Conservation (phyloP, 2,888 invertebrate species). For the Cyrtodaria siliqua region DNA sequence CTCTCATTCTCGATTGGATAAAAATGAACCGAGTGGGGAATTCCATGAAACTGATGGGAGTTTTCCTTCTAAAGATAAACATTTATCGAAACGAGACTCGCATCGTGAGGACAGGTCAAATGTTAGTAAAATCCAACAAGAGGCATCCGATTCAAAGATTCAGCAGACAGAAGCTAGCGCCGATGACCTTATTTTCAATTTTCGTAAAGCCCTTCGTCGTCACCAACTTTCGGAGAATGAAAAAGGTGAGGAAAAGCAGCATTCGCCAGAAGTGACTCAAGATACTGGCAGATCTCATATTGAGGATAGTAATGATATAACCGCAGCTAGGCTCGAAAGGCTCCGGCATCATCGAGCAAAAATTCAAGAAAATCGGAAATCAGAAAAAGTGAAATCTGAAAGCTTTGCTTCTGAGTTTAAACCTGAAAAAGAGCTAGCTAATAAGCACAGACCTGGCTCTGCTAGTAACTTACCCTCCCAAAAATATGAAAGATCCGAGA, state of each 20-base stretch:
- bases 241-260: slow-evolving; percentile 22
- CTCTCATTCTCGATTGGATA: slow-evolving; percentile 27
- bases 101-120: slow-evolving; percentile 31
- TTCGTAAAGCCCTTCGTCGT: slow-evolving; percentile 64
- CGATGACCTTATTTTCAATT: slow-evolving; percentile 57
- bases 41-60: slow-evolving; percentile 4
- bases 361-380: slow-evolving; percentile 46
- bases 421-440: not conserved
- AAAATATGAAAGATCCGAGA: slow-evolving; percentile 19
- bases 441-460: slow-evolving; percentile 15
- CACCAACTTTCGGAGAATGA: slow-evolving; percentile 61
- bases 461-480: slow-evolving; percentile 26
- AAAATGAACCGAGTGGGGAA: slow-evolving; percentile 19
- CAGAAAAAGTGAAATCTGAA: slow-evolving; percentile 36
- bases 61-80: not conserved
- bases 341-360: slow-evolving; percentile 54
- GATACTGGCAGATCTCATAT: too few species aligned
- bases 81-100: slow-evolving; percentile 15
- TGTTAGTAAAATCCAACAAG: slow-evolving; percentile 16
- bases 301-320: not conserved
- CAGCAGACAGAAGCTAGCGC: slow-evolving; percentile 28
- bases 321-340: slow-evolving; percentile 47
- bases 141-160: slow-evolving; percentile 31
- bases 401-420: slow-evolving; percentile 58
- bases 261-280: slow-evolving; percentile 3